A percentile compares a stretch with the other conserved stretches of the same genome.
Evolutionary conservation across 2,797 vertebrate genomes (phyloP).

Genomic region (Oreortyx pictus): DNA sequence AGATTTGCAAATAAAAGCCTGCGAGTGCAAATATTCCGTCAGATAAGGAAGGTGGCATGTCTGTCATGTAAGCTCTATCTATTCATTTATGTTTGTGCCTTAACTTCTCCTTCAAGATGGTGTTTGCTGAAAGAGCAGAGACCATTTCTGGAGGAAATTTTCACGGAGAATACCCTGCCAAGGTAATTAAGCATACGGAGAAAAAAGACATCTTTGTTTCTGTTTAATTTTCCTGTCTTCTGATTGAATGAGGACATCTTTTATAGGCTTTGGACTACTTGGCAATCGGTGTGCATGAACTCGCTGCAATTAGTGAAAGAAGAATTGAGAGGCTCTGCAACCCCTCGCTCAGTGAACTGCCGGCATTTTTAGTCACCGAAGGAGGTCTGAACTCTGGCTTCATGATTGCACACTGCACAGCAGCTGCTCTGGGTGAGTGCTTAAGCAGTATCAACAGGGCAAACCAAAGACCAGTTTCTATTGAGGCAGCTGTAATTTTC

Average conservation of each 20-base stretch:
- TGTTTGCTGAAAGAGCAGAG: slow-evolving; percentile 95
- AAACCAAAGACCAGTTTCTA: background rate
- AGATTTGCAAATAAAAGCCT: background rate
- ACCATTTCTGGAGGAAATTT: slow-evolving; percentile 99
- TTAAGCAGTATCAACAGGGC: background rate
- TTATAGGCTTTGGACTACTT: slow-evolving; percentile 94
- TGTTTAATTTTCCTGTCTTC: background rate
- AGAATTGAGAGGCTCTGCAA: slow-evolving; percentile 96
- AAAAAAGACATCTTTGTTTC: background rate
- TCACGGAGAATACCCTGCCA: slow-evolving; percentile 99
- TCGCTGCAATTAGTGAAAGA: slow-evolving; percentile 95
- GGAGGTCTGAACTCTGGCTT: slow-evolving; percentile 98
- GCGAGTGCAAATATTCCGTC: background rate
- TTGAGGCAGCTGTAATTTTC: background rate
- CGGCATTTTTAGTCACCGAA: slow-evolving; percentile 96
- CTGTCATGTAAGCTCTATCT: background rate
- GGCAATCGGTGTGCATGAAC: slow-evolving; percentile 94
- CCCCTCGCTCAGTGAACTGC: slow-evolving; percentile 94
- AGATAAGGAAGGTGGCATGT: background rate
- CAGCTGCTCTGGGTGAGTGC: slow-evolving; percentile 90
- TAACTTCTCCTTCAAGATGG: slow-evolving; percentile 89
- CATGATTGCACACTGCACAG: slow-evolving; percentile 99
- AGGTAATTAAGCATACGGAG: slow-evolving; percentile 80
- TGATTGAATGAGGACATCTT: background rate
- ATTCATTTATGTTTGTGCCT: slow-evolving; percentile 52